Percentiles rank a stretch among this genome's conserved stretches.
These are phyloP conservation scores for Torymus tubicola DNA, from an alignment of 2,888 invertebrate genomes.

Conservation along the genomic window DNA sequence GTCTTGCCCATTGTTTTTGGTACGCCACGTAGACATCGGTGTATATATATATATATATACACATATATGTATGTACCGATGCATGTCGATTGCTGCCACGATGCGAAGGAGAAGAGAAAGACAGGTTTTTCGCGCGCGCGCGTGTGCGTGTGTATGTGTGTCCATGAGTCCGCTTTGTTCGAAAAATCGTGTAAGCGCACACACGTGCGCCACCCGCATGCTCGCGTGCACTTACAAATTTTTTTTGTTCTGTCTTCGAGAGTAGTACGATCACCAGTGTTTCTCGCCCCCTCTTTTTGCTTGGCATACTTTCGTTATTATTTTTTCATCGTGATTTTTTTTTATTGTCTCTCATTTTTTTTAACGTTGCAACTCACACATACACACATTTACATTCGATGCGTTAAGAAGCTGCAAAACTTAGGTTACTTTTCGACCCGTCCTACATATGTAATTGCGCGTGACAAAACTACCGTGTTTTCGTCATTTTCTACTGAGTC, in stretches of 20 bases:
- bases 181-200: no score
- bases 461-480: conserved; percentile 54
- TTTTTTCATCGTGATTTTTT: neutral
- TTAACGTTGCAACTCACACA: neutral
- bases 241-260: neutral
- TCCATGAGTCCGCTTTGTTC: neutral
- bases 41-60: no score
- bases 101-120: no score
- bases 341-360: conserved; percentile 41
- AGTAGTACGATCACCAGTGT: no score
- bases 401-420: conserved; percentile 41
- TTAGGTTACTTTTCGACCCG: conserved; percentile 56
- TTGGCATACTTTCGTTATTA: neutral
- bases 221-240: neutral
- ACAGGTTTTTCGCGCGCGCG: neutral
- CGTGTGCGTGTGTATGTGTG: conserved; percentile 3
- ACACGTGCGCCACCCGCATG: neutral
- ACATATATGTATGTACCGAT: no score
- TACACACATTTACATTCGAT: conserved; percentile 11
- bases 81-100: no score
- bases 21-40: no score
- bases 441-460: conserved; percentile 35
- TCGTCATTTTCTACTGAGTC: conserved; percentile 70
- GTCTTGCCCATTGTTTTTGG: no score
- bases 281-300: neutral